Evolutionary conservation across 2,797 vertebrate species (phyloP), one percentile per base, ranked within the genome.

Genomic region (Centroberyx gerrardi): DNA sequence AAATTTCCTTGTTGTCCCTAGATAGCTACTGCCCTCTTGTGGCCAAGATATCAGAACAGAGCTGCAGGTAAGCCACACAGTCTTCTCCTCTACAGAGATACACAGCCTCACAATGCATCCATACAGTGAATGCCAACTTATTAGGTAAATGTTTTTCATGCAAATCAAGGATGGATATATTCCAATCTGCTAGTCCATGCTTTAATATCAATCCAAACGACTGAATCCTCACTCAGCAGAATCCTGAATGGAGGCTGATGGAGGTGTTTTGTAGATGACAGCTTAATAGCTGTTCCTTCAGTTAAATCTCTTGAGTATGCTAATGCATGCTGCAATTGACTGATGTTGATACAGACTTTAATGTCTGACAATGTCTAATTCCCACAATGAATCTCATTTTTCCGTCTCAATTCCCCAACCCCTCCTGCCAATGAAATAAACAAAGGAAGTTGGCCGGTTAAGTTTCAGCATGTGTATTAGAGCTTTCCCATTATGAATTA

Each of bases 11-110:
- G 33, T 62, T 55, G 63, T 87, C 8, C 4, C 17, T 76, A 59
- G 74, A 73, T 51, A 82, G 68, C 33, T 90, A 92, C 90, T 93
- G 91, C 89, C 92, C 90, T 75, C 92, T 72, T 78, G 90, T 92
- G 91, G 90, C 17, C 68, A 67, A 33, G 0, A 51, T 17, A 13
- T 44, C 31, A 13, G 3, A 10, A 6, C 2, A 62, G 8, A 67
- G 44, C 28, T 15, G 8, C 10, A n/a, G 53, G 18, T 33, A 33
- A 31, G 5, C 12, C 5, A 31, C 5, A 52, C 18, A 46, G 12
- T 38, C 29, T 3, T 40, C 42, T 27, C 6, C 42, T 27, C 6
- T 31, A 12, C 8, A 62, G 22, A 54, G 31, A 68, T 0, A 15
- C 7, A 56, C 22, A 28, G 13, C 6, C 33, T 36, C 33, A 36